phyloP scores from a whole-genome alignment of 2,113 vertebrate species.

The Rhynchomys soricoides region DNA sequence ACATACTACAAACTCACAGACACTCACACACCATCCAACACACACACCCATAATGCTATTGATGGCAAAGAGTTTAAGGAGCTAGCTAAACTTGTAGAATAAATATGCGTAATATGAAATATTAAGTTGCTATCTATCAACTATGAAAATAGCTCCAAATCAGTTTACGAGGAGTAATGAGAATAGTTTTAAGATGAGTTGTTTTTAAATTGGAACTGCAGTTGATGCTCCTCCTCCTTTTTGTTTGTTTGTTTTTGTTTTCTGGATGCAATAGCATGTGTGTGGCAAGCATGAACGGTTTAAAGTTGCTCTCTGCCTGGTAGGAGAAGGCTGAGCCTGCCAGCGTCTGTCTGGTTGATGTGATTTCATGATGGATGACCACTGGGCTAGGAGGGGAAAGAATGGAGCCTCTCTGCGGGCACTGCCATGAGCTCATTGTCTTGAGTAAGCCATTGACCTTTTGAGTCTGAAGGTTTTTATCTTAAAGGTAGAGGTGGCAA shows the following conservation, averaged over 20 bases:
- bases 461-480: neutral
- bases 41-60: neutral
- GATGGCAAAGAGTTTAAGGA: neutral
- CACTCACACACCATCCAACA: neutral
- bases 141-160: neutral
- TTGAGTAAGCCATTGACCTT: neutral
- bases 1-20: no score
- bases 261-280: neutral
- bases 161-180: constrained; percentile 37
- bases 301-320: neutral
- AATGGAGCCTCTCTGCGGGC: neutral
- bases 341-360: neutral
- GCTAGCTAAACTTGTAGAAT: neutral
- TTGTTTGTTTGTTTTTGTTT: neutral
- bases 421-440: neutral
- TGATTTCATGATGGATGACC: neutral
- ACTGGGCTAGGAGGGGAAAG: neutral
- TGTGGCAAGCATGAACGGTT: neutral
- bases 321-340: neutral
- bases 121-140: neutral
- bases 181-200: neutral
- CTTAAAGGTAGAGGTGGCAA: neutral
- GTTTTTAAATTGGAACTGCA: neutral
- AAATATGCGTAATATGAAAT: neutral
- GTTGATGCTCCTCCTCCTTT: neutral